Percentiles rank a stretch among this genome's conserved stretches.
Conservation (phyloP, 2,797 vertebrate genomes). For the Halcyon leucocephala region DNA sequence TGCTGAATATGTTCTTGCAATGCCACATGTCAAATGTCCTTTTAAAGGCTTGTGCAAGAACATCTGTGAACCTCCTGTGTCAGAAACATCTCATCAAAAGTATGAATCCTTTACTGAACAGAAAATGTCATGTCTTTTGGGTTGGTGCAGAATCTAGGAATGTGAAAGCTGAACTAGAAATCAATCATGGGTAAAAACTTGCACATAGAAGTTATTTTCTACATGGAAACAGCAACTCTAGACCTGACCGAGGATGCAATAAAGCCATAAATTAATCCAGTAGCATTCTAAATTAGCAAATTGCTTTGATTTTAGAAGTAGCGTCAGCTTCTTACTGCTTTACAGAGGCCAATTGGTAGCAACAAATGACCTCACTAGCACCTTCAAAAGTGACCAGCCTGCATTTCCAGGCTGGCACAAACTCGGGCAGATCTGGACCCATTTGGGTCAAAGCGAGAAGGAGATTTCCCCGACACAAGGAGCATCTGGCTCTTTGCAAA, state of each 20-base stretch:
- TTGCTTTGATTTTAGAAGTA: neutral
- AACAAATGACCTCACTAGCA: neutral
- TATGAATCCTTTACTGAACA: neutral
- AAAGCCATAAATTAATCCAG: neutral
- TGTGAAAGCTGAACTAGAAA: neutral
- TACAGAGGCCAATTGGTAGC: neutral
- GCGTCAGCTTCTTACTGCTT: neutral
- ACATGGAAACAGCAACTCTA: neutral
- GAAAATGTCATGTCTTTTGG: neutral
- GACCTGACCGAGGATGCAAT: neutral
- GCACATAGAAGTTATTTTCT: neutral
- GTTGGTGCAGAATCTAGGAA: neutral
- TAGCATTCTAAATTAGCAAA: neutral
- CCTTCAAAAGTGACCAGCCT: neutral
- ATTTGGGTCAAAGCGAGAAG: neutral
- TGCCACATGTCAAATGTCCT: fast-evolving
- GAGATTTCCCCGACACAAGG: neutral
- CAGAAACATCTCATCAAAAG: neutral
- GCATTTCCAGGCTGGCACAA: neutral
- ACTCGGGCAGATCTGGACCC: neutral
- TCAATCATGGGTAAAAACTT: neutral
- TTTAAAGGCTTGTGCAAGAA: neutral
- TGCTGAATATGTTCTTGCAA: neutral
- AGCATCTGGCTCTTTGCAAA: neutral
- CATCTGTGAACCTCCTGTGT: neutral